Evolutionary conservation across 2,113 vertebrate species (phyloP).

Genomic region (Myrmecobius fasciatus): DNA sequence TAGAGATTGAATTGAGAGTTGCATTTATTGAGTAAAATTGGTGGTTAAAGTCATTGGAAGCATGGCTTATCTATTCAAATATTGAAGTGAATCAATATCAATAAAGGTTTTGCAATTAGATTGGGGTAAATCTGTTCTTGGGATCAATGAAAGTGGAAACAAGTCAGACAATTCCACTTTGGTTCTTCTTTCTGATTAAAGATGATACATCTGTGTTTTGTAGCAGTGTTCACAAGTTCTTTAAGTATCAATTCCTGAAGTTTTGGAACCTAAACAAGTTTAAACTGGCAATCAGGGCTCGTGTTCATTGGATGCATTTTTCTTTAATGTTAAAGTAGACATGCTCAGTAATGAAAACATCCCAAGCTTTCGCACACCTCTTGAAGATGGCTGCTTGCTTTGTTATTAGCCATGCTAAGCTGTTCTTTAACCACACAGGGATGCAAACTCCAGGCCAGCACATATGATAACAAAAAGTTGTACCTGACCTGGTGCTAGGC

Average conservation of each 20-base stretch:
- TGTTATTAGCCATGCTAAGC: conserved; percentile 86
- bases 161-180: conserved; percentile 46
- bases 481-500: conserved; percentile 84
- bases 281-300: conserved; percentile 47
- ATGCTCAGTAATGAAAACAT: conserved; percentile 90
- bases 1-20: neutral
- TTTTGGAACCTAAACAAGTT: conserved; percentile 29
- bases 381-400: conserved; percentile 63
- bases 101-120: conserved; percentile 37
- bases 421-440: conserved; percentile 79
- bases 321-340: conserved; percentile 78
- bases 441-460: conserved; percentile 87
- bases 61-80: conserved; percentile 28
- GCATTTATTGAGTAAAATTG: conserved; percentile 49
- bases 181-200: conserved; percentile 43
- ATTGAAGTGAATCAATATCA: conserved; percentile 33
- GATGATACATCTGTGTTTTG: conserved; percentile 27
- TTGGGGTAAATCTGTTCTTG: conserved; percentile 49
- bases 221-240: conserved; percentile 46
- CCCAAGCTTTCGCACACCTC: conserved; percentile 83
- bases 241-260: conserved; percentile 49
- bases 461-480: conserved; percentile 83
- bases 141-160: conserved; percentile 29
- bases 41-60: conserved; percentile 30
- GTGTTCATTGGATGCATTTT: conserved; percentile 69